A percentile compares a stretch with the other conserved stretches of the same genome.
phyloP scores from a whole-genome alignment of 2,888 invertebrate species.

The Pecten maximus region DNA sequence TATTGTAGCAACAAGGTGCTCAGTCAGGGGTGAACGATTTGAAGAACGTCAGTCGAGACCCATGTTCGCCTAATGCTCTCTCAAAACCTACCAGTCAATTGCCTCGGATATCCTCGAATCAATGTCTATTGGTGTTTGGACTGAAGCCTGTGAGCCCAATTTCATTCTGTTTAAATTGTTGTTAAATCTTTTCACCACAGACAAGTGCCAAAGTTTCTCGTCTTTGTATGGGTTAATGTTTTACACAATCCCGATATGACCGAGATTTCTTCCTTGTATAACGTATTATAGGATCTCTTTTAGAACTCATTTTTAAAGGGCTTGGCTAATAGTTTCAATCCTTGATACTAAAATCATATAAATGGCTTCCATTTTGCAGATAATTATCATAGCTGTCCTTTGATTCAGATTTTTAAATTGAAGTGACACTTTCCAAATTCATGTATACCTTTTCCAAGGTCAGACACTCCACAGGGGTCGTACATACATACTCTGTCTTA shows the following conservation, averaged over 20 bases:
- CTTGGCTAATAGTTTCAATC: slow-evolving; percentile 28
- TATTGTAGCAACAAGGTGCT: slow-evolving; percentile 20
- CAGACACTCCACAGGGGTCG: not conserved
- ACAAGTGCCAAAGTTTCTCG: slow-evolving; percentile 18
- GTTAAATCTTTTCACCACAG: slow-evolving; percentile 25
- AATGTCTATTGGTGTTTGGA: not conserved
- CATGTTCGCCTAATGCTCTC: not conserved
- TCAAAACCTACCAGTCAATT: not conserved
- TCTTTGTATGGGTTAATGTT: slow-evolving; percentile 4
- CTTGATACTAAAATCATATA: not conserved
- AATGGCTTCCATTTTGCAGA: not conserved
- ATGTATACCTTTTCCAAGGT: slow-evolving; percentile 12
- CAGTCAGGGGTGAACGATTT: slow-evolving; percentile 24
- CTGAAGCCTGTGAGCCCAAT: not conserved
- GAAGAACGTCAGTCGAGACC: slow-evolving; percentile 7
- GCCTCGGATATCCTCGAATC: not conserved
- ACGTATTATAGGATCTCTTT: not conserved
- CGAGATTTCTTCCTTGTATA: not conserved
- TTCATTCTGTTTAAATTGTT: not conserved
- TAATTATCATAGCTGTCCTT: not conserved
- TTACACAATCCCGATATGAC: not conserved
- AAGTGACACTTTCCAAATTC: not conserved
- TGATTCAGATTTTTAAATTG: not conserved
- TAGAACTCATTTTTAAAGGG: slow-evolving; percentile 4
- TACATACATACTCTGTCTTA: not conserved